Evolutionary conservation across 2,888 invertebrate species (phyloP), one percentile per base, ranked within the genome.

Genomic region (Rhynchonema sp.): DNA sequence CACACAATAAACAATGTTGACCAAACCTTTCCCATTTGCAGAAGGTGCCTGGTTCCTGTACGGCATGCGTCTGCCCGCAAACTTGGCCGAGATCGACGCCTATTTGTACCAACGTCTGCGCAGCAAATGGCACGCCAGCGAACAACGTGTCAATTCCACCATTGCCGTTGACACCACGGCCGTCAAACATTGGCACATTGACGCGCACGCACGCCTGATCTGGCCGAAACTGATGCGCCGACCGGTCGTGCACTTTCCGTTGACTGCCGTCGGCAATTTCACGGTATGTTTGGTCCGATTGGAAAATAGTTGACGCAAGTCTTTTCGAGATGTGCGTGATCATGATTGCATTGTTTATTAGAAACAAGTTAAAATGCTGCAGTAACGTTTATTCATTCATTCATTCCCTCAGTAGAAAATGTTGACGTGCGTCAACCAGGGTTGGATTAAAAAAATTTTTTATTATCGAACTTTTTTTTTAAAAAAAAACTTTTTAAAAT

Each of bases 231-330:
- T 79, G 23, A 68, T 76, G 56, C 73, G 72, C 55, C 74, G 72
- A 60, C 68, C 69, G 46, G 70, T 78, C 74, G 72, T 83, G 58
- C 78, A 76, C 64, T 85, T 85, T 74, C 84, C 85, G 6, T 74
- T 84, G 30, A 84, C 85, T 1, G 84, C 85, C 74, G 80, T 85
- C 60, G 84, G 83, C 61, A 83, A 83, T 71, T 78, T 79, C 59
- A 79, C 81, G 49, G 77, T 78, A 66, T 69, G 74, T 17, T 6
- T 38, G n/a, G n/a, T n/a, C n/a, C n/a, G n/a, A n/a, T n/a, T n/a
- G n/a, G n/a, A n/a, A n/a, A n/a, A n/a, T n/a, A n/a, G n/a, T n/a
- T n/a, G n/a, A n/a, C n/a, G n/a, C n/a, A n/a, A n/a, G n/a, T n/a
- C n/a, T n/a, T n/a, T n/a, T n/a, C n/a, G n/a, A n/a, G n/a, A n/a